Evolutionary conservation across 2,797 vertebrate species (phyloP).

Genomic region (Characodon lateralis): DNA sequence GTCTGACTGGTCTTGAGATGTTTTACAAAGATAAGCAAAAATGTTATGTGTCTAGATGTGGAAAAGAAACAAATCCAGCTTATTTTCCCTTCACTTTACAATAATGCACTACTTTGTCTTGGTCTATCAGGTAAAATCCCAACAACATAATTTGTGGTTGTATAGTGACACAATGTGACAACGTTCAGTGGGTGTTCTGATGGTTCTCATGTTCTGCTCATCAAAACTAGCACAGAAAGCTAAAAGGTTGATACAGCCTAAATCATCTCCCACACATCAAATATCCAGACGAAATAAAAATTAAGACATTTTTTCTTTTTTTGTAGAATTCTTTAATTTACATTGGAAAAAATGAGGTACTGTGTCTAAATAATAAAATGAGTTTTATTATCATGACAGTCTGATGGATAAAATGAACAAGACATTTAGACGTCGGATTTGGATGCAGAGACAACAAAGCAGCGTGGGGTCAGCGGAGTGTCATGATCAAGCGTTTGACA

Average conservation of each 20-base stretch:
- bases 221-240: too few species aligned
- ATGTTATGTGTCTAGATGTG: not conserved
- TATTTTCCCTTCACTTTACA: too few species aligned
- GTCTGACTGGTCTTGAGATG: not conserved
- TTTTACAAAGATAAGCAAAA: not conserved
- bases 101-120: not conserved
- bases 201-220: too few species aligned
- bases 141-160: not conserved
- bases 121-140: not conserved
- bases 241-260: too few species aligned
- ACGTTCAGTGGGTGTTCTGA: too few species aligned
- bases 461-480: constrained; percentile 4
- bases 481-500: not conserved
- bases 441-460: not conserved
- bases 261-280: not conserved
- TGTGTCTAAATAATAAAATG: constrained; percentile 60
- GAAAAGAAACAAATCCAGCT: too few species aligned
- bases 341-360: constrained; percentile 71
- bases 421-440: constrained; percentile 24
- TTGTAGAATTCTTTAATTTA: constrained; percentile 59
- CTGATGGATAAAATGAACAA: constrained; percentile 13
- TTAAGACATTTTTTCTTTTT: not conserved
- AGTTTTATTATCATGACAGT: constrained; percentile 31
- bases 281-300: not conserved
- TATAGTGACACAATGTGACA: not conserved